Percentiles rank a stretch among this genome's conserved stretches.
phyloP scores from a whole-genome alignment of 2,888 invertebrate species.

The Drosophila trichaetosa region DNA sequence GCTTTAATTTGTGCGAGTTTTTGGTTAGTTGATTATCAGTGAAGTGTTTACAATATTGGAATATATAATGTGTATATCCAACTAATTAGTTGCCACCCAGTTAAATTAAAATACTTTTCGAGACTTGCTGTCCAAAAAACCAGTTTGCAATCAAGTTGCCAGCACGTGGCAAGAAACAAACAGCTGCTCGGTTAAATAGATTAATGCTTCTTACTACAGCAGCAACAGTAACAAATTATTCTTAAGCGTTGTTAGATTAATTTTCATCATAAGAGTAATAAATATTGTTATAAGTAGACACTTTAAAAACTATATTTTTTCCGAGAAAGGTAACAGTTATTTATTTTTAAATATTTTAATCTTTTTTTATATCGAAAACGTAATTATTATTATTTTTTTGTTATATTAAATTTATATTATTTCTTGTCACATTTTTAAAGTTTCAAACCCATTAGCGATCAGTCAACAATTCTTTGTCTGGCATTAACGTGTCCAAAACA shows the following conservation, averaged over 20 bases:
- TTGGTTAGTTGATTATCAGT: neutral
- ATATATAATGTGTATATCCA: neutral
- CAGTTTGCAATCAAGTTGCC: conserved; percentile 1
- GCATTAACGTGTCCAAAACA: conserved; percentile 41
- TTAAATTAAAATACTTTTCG: neutral
- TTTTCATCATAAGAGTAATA: neutral
- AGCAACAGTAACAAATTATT: neutral
- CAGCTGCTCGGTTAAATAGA: neutral
- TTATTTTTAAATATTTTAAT: neutral
- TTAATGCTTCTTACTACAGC: neutral
- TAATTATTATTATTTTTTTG: neutral
- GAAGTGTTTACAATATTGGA: neutral
- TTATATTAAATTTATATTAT: neutral
- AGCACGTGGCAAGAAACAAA: conserved; percentile 8
- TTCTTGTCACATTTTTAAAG: neutral
- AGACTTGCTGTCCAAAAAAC: neutral
- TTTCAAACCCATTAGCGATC: conserved; percentile 30
- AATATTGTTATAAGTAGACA: neutral
- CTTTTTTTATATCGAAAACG: neutral
- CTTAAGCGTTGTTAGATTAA: neutral
- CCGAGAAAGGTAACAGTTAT: neutral
- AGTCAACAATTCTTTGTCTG: conserved; percentile 29
- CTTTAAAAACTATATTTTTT: neutral
- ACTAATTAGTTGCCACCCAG: neutral
- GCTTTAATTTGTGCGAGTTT: neutral